A percentile compares a stretch with the other conserved stretches of the same genome.
phyloP scores from a whole-genome alignment of 2,113 vertebrate species.

The Oryzias melastigma region DNA sequence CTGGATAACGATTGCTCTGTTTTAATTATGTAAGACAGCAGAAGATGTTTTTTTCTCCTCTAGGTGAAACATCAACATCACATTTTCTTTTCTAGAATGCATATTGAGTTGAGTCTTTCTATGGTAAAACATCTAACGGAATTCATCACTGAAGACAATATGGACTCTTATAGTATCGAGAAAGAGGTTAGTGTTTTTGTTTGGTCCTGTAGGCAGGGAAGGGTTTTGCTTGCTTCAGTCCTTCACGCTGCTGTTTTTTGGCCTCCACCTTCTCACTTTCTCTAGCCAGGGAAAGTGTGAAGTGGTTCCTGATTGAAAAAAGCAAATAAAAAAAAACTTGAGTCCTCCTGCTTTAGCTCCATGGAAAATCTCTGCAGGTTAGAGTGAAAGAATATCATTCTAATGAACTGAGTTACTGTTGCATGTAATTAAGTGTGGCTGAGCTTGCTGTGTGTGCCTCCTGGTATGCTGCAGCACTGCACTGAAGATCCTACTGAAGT shows the following conservation, averaged over 20 bases:
- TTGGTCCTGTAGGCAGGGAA: conserved; percentile 65
- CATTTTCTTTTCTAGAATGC: too few species aligned
- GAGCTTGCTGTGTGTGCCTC: conserved; percentile 64
- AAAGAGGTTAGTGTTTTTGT: conserved; percentile 59
- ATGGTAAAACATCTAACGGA: not conserved
- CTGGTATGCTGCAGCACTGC: conserved; percentile 42
- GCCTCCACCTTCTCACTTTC: conserved; percentile 25
- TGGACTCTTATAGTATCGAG: conserved; percentile 24
- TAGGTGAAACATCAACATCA: too few species aligned
- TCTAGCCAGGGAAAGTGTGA: conserved; percentile 45
- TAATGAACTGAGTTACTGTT: conserved; percentile 67
- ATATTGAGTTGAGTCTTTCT: too few species aligned
- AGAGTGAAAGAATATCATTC: conserved; percentile 47
- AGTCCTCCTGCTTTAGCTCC: conserved; percentile 30
- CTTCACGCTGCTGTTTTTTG: conserved; percentile 52
- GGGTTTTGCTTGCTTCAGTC: conserved; percentile 59
- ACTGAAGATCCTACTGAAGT: conserved; percentile 30
- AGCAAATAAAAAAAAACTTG: conserved; percentile 14
- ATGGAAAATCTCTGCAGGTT: conserved; percentile 52
- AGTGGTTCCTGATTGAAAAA: conserved; percentile 6
- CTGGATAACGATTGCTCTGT: too few species aligned
- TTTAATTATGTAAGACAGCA: too few species aligned
- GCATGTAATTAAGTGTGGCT: conserved; percentile 68
- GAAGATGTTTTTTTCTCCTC: too few species aligned
- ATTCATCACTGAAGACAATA: conserved; percentile 9